Evolutionary conservation across 2,888 invertebrate species (phyloP).

Genomic region (Tipula helvola): DNA sequence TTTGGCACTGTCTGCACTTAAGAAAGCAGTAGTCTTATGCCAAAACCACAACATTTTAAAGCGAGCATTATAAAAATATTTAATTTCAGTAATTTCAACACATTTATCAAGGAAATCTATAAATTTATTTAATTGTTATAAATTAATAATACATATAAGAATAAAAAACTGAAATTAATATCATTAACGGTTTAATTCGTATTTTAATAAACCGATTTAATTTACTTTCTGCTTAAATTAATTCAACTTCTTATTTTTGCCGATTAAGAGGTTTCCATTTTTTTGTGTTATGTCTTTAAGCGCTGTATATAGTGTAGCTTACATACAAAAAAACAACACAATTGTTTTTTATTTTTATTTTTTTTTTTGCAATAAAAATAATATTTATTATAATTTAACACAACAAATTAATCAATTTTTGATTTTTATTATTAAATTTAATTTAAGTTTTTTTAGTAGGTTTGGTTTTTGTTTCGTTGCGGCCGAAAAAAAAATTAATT

Average conservation of each 20-base stretch:
- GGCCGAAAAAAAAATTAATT: not conserved
- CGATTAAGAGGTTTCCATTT: not conserved
- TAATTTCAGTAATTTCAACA: too few relatives aligned
- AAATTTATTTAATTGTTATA: not conserved
- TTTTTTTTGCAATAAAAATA: not conserved
- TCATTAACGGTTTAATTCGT: not conserved
- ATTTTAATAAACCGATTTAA: not conserved
- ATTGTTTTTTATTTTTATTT: not conserved
- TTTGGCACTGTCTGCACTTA: too few relatives aligned
- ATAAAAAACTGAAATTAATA: not conserved
- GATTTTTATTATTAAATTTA: not conserved
- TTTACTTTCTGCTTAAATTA: not conserved
- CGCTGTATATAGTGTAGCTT: not conserved
- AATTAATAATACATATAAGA: not conserved
- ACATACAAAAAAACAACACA: not conserved
- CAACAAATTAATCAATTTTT: not conserved
- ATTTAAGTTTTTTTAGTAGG: not conserved
- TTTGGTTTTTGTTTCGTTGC: not conserved
- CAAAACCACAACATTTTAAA: too few relatives aligned
- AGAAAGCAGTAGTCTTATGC: too few relatives aligned
- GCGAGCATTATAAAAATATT: too few relatives aligned
- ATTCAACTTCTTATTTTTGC: not conserved
- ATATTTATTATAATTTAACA: conserved; percentile 4
- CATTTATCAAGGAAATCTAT: too few relatives aligned
- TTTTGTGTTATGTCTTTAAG: not conserved